Evolutionary conservation across 1,140 invertebrate species (phyloP).

Genomic region (Tetraneura akinire): DNA sequence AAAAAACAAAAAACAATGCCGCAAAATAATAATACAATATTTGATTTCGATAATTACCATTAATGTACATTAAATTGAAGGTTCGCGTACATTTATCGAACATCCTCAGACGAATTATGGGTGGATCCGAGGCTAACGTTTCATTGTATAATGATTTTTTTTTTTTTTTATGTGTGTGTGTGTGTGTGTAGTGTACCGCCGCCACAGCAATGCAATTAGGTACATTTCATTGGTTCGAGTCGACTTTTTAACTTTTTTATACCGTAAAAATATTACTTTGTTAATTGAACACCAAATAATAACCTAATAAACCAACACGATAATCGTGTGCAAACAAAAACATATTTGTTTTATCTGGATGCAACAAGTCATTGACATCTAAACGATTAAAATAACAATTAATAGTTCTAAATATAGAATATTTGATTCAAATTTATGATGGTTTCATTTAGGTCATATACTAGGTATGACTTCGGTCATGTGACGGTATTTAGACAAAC

Average conservation of each 20-base stretch:
- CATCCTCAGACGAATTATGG: conserved; percentile 18
- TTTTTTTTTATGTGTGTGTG: no score
- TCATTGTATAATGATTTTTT: not conserved
- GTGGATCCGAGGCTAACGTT: conserved; percentile 4
- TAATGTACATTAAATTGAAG: not conserved
- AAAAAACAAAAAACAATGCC: not conserved
- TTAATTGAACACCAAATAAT: not conserved
- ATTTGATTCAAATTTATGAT: conserved; percentile 9
- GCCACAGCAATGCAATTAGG: not conserved
- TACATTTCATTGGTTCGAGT: not conserved
- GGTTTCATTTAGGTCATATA: not conserved
- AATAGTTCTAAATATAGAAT: not conserved
- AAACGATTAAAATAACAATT: not conserved
- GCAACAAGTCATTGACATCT: not conserved
- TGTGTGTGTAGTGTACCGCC: not conserved
- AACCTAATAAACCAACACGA: not conserved
- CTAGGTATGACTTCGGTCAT: no score
- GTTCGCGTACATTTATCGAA: conserved; percentile 15
- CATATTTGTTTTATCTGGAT: not conserved
- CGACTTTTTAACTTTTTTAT: not conserved
- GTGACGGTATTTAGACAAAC: no score
- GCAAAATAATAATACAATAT: not conserved
- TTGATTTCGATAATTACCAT: not conserved
- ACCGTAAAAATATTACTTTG: not conserved
- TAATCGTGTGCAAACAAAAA: conserved; percentile 3